Evolutionary conservation across 2,113 vertebrate genomes (phyloP).

Genomic region (Pandion haliaetus): DNA sequence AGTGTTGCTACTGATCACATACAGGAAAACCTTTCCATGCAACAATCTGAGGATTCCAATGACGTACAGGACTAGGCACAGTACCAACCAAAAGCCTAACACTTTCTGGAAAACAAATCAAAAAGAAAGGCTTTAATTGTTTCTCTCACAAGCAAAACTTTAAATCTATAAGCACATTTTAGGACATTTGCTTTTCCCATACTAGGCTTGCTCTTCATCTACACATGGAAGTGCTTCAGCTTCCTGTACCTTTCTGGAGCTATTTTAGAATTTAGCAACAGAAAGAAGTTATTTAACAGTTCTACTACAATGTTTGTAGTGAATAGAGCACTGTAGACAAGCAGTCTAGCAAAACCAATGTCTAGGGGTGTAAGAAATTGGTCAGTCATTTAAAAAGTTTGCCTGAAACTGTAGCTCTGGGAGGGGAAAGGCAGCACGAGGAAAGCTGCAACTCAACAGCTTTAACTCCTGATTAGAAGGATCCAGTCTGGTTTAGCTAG

Average conservation of each 20-base stretch:
- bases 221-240: neutral
- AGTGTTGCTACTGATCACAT: neutral
- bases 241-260: neutral
- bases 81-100: neutral
- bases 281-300: neutral
- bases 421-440: neutral
- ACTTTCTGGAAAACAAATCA: neutral
- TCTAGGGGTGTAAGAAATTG: neutral
- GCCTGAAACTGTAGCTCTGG: neutral
- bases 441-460: neutral
- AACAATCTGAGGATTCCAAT: neutral
- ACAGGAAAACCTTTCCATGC: neutral
- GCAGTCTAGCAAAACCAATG: neutral
- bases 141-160: neutral
- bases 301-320: neutral
- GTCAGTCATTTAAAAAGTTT: neutral
- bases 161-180: neutral
- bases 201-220: neutral
- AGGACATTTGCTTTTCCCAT: neutral
- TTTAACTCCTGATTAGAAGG: neutral
- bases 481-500: neutral
- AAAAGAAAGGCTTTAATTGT: neutral
- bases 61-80: neutral
- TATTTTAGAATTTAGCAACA: neutral
- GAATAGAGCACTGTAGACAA: neutral